Conservation (phyloP, 2,113 vertebrate genomes). For the Ictidomys tridecemlineatus region DNA sequence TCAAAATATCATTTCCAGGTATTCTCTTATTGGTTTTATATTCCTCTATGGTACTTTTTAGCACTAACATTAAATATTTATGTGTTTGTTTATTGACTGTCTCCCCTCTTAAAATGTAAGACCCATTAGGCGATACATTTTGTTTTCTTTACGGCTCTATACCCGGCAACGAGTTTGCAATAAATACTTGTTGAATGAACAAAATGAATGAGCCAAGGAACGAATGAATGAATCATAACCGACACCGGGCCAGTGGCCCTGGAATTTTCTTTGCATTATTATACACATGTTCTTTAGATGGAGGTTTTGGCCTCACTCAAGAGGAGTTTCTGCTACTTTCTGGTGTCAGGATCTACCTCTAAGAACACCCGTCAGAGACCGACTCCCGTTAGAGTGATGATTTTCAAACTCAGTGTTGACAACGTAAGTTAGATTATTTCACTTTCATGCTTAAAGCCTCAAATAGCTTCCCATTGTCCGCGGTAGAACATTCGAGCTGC, state of each 20-base stretch:
- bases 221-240: background rate
- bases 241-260: background rate
- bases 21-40: background rate
- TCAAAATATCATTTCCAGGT: background rate
- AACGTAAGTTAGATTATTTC: slow-evolving; percentile 1
- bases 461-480: background rate
- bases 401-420: slow-evolving; percentile 10
- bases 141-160: background rate
- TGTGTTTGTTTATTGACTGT: background rate
- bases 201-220: background rate
- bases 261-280: slow-evolving; percentile 7
- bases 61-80: background rate
- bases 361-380: background rate
- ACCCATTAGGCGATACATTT: background rate
- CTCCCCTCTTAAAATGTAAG: background rate
- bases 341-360: background rate
- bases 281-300: background rate
- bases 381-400: background rate
- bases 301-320: background rate
- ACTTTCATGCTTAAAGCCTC: background rate
- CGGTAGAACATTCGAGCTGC: background rate
- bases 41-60: background rate
- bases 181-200: slow-evolving; percentile 7
- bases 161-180: background rate
- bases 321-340: background rate